Base-by-base conservation (phyloP, 2,113 vertebrate species). In the Oryzias melastigma region DNA sequence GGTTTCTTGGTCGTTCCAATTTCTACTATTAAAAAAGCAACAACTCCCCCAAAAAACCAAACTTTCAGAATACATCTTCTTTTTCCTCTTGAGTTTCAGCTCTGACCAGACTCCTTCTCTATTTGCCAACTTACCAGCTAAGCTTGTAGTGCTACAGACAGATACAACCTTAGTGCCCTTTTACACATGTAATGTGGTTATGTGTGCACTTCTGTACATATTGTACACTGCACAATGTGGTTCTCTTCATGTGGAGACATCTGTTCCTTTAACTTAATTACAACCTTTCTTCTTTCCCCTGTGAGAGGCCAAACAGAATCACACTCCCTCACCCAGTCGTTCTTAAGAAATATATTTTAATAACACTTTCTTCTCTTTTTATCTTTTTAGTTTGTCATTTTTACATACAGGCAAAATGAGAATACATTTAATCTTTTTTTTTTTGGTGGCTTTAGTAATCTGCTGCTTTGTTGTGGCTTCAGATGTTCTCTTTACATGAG, bases 161-260 rank as follows among this genome's bases (percentile, higher is more conserved):
- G 75, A 81, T 65, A 45, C 46, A 73, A 52, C 49, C n/a, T 46
- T 52, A 49, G 56, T 61, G 22, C 55, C 58, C 59, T 59, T 58
- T 65, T 74, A 67, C n/a, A 41, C n/a, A 27, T 78, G 71, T 82
- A 65, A 79, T 87, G 80, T 81, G 80, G 84, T 73, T 24, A 43
- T 54, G 66, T 79, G 81, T 50, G 60, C 74, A 24, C 70, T 18
- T 77, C 62, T 75, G 77, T 77, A 56, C 51, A 65, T 58, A 69
- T 59, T 73, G 65, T 80, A 54, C 68, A 60, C 72, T 61, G 64
- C 51, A 24, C 75, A 44, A 52, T 63, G 53, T 68, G 84, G 84
- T 75, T 19, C 67, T 77, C 75, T 86, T 88, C 79, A 85, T 85
- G 84, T 82, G 78, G 85, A 82, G 67, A 85, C 86, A 90, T 90